A percentile compares a stretch with the other conserved stretches of the same genome.
Conservation (phyloP, 1,140 invertebrate genomes). For the Drosophila saltans region DNA sequence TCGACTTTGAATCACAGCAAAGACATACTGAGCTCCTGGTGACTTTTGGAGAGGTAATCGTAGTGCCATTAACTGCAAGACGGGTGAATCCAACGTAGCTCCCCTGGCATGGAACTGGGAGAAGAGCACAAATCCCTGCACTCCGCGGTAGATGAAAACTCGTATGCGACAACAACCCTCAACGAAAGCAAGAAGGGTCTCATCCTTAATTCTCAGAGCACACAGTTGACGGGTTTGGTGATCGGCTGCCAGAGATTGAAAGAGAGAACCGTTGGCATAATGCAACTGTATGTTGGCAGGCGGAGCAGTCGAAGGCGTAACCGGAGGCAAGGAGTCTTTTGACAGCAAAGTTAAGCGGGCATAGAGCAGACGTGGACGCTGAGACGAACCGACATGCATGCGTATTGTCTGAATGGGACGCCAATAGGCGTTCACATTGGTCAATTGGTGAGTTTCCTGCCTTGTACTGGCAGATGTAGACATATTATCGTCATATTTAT, state of each 20-base stretch:
- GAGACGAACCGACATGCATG: slow-evolving; percentile 38
- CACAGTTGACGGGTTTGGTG: slow-evolving; percentile 52
- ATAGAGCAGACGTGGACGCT: slow-evolving; percentile 41
- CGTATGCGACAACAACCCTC: slow-evolving; percentile 63
- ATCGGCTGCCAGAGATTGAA: slow-evolving; percentile 65
- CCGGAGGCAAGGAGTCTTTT: slow-evolving; percentile 2
- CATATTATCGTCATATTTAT: not conserved
- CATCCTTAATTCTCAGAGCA: slow-evolving; percentile 57
- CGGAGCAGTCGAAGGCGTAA: slow-evolving; percentile 49
- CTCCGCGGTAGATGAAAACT: slow-evolving; percentile 69
- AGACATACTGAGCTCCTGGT: slow-evolving; percentile 43
- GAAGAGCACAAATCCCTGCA: slow-evolving; percentile 74
- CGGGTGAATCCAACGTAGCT: slow-evolving; percentile 6
- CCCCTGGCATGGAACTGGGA: slow-evolving; percentile 31
- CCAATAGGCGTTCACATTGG: slow-evolving; percentile 1
- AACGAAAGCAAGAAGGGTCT: slow-evolving; percentile 73
- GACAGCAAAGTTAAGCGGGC: slow-evolving; percentile 46
- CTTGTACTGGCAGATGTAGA: slow-evolving; percentile 1
- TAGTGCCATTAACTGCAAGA: slow-evolving; percentile 45
- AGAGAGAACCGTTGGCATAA: slow-evolving; percentile 61
- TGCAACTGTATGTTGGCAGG: slow-evolving; percentile 61
- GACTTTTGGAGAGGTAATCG: slow-evolving; percentile 39
- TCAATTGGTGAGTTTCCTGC: slow-evolving; percentile 13
- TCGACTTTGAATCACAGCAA: slow-evolving; percentile 49
- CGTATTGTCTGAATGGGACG: slow-evolving; percentile 50